A percentile compares a stretch with the other conserved stretches of the same genome.
These are phyloP conservation scores for Halocaridina rubra DNA, from an alignment of 2,888 invertebrate genomes.

Conservation along the genomic window DNA sequence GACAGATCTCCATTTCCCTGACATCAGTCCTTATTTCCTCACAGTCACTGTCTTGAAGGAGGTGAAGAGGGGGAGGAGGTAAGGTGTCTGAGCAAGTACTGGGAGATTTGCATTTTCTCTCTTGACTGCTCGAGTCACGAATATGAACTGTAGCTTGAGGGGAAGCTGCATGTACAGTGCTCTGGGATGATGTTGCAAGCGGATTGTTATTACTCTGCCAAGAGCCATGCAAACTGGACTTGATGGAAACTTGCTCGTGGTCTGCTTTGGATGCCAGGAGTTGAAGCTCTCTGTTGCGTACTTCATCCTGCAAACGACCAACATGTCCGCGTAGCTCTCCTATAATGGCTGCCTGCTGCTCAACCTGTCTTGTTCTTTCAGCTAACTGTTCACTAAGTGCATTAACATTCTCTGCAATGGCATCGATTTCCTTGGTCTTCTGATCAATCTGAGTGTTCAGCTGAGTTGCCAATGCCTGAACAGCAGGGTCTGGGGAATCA, in stretches of 20 bases:
- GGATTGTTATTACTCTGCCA: slow-evolving; percentile 23
- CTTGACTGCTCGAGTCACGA: slow-evolving; percentile 33
- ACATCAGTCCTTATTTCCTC: slow-evolving; percentile 9
- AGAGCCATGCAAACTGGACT: slow-evolving; percentile 3
- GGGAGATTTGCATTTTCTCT: neutral
- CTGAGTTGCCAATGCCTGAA: slow-evolving; percentile 33
- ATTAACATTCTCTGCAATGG: slow-evolving; percentile 30
- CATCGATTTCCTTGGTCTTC: slow-evolving; percentile 43
- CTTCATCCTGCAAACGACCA: slow-evolving; percentile 22
- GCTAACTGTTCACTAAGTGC: slow-evolving; percentile 27
- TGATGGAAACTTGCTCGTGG: neutral
- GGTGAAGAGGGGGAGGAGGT: slow-evolving; percentile 52
- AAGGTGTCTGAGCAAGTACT: slow-evolving; percentile 43
- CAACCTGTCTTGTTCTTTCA: slow-evolving; percentile 16
- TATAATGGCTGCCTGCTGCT: slow-evolving; percentile 35
- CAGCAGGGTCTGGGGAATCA: neutral
- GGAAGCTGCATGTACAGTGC: slow-evolving; percentile 23
- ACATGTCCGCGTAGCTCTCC: slow-evolving; percentile 35
- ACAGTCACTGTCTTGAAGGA: slow-evolving; percentile 38
- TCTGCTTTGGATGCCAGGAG: neutral
- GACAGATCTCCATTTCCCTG: slow-evolving; percentile 24
- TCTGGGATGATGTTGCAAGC: slow-evolving; percentile 17
- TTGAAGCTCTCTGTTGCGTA: slow-evolving; percentile 12
- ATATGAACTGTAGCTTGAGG: slow-evolving; percentile 7
- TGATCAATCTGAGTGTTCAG: slow-evolving; percentile 33